Evolutionary conservation across 1,140 invertebrate species (phyloP).

Genomic region (Eriosoma lanigerum): DNA sequence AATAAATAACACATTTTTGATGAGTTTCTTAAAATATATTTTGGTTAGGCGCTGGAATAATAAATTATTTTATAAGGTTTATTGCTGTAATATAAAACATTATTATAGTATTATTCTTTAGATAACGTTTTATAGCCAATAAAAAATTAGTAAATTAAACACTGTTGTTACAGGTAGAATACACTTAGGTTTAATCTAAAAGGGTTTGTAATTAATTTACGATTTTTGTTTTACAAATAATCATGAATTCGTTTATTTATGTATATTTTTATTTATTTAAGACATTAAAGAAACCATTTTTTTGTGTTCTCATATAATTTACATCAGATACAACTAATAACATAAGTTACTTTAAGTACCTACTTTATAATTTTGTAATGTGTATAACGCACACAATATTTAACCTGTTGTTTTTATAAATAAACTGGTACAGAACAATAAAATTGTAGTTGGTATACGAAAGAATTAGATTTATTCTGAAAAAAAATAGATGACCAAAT

Average conservation of each 20-base stretch:
- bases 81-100: too few species aligned
- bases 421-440: too few species aligned
- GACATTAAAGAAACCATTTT: not conserved
- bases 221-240: not conserved
- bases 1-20: not conserved
- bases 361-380: not conserved
- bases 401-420: too few species aligned
- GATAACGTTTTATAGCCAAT: not conserved
- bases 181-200: not conserved
- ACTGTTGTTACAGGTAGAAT: too few species aligned
- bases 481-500: too few species aligned
- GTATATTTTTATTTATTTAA: too few species aligned
- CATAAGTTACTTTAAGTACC: not conserved
- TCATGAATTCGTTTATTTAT: too few species aligned
- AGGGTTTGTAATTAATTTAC: constrained; percentile 11
- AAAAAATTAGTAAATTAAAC: not conserved
- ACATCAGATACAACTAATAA: not conserved
- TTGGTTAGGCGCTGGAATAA: too few species aligned
- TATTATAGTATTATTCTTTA: too few species aligned
- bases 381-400: too few species aligned
- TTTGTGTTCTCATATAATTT: not conserved
- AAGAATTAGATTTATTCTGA: too few species aligned
- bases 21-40: not conserved
- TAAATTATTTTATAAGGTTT: not conserved
- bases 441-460: too few species aligned